Evolutionary conservation across 1,140 invertebrate genomes (phyloP).

Genomic region (Hestina assimilis): DNA sequence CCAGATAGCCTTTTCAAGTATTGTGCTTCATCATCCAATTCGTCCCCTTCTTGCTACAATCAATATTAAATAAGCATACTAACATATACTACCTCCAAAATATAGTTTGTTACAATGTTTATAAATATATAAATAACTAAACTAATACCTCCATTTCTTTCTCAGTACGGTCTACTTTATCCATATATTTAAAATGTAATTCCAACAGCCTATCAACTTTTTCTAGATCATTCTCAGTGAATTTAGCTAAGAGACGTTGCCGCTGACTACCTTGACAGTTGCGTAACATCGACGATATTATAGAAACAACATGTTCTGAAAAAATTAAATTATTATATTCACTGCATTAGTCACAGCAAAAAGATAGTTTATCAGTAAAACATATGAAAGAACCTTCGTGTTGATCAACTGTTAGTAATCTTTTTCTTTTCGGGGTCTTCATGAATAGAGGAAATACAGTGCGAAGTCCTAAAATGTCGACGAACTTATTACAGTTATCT

Average conservation of each 20-base stretch:
- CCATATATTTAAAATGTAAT: conserved; percentile 98
- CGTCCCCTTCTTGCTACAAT: conserved; percentile 59
- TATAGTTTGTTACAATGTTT: neutral
- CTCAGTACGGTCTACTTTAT: conserved; percentile 95
- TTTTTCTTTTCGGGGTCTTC: conserved; percentile 96
- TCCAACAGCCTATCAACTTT: conserved; percentile 98
- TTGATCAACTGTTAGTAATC: conserved; percentile 92
- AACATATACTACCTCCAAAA: neutral
- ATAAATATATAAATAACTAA: neutral
- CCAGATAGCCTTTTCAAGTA: conserved; percentile 94
- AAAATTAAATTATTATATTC: conserved; percentile 22
- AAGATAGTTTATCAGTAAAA: too few species aligned
- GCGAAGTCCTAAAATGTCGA: conserved; percentile 97
- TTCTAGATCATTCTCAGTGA: conserved; percentile 98
- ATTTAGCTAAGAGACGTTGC: conserved; percentile 95
- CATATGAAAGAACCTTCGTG: too few species aligned
- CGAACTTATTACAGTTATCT: conserved; percentile 98
- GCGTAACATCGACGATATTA: conserved; percentile 94
- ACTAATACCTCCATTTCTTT: conserved; percentile 85
- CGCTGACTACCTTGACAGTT: conserved; percentile 94
- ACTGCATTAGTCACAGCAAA: too few species aligned
- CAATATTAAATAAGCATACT: conserved; percentile 4
- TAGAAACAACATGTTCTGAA: conserved; percentile 95
- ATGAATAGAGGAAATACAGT: conserved; percentile 99
- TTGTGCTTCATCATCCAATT: conserved; percentile 82